A percentile compares a stretch with the other conserved stretches of the same genome.
phyloP scores from a whole-genome alignment of 2,888 invertebrate genomes.

The Syrphus vitripennis region DNA sequence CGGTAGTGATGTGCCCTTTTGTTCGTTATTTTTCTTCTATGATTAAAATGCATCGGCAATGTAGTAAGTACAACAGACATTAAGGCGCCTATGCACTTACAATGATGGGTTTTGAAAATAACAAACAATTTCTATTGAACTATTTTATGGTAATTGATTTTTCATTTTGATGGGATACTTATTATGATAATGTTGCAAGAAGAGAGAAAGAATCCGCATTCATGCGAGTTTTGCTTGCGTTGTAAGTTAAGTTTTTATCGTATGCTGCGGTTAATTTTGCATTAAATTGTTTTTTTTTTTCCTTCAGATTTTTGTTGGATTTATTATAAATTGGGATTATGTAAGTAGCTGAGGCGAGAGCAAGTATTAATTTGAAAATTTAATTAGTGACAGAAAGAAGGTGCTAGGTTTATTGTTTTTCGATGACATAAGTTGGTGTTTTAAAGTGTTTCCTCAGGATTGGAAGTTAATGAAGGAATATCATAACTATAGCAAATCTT shows the following conservation, averaged over 20 bases:
- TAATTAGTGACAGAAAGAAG: too few species aligned
- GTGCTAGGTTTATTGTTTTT: too few species aligned
- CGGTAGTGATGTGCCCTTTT: slow-evolving; percentile 1
- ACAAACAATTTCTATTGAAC: slow-evolving; percentile 20
- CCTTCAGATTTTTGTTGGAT: not conserved
- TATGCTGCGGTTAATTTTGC: not conserved
- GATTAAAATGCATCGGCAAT: not conserved
- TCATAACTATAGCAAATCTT: too few species aligned
- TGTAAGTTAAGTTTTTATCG: not conserved
- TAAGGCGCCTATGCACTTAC: slow-evolving; percentile 46
- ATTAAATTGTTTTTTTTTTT: not conserved
- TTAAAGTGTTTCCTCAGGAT: too few species aligned
- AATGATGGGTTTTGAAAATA: not conserved
- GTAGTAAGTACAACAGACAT: slow-evolving; percentile 18
- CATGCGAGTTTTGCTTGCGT: not conserved
- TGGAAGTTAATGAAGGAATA: too few species aligned
- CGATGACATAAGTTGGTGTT: too few species aligned
- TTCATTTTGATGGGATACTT: slow-evolving; percentile 2
- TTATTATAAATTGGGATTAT: too few species aligned
- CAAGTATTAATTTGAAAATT: not conserved
- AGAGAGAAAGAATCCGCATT: not conserved
- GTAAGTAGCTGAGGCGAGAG: not conserved
- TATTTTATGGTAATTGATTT: slow-evolving; percentile 65
- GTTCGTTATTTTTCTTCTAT: slow-evolving; percentile 8
- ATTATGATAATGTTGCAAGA: not conserved